Evolutionary conservation across 1,140 invertebrate genomes (phyloP).

Genomic region (Polyergus mexicanus): DNA sequence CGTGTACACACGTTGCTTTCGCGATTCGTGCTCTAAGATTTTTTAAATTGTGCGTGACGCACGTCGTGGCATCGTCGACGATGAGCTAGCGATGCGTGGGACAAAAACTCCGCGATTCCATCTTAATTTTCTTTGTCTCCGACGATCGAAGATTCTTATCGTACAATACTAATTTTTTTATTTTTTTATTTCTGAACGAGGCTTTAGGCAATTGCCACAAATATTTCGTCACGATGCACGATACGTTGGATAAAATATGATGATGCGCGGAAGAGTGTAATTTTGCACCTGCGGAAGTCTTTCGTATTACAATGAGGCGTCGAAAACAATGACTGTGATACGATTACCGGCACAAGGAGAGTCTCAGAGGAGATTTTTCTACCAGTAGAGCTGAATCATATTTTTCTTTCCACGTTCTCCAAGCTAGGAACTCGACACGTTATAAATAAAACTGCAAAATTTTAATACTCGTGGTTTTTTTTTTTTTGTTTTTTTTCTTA

Average conservation of each 20-base stretch:
- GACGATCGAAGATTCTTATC: background rate
- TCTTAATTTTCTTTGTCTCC: slow-evolving; percentile 2
- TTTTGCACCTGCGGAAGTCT: slow-evolving; percentile 54
- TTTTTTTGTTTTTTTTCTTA: background rate
- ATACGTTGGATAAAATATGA: slow-evolving; percentile 41
- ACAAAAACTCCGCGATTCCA: background rate
- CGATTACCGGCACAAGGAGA: slow-evolving; percentile 40
- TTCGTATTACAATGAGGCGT: slow-evolving; percentile 49
- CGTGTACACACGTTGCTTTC: background rate
- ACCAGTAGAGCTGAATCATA: background rate
- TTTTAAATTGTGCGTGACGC: slow-evolving; percentile 27
- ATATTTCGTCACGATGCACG: background rate
- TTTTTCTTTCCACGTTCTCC: slow-evolving; percentile 20
- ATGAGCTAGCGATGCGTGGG: background rate
- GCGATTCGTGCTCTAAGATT: background rate
- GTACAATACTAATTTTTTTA: background rate
- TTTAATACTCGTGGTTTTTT: background rate
- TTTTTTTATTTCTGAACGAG: background rate
- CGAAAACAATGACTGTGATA: slow-evolving; percentile 59
- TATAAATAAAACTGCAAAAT: background rate
- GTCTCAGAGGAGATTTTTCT: background rate
- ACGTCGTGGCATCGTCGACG: background rate
- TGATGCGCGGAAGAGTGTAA: slow-evolving; percentile 52
- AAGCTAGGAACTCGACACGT: background rate
- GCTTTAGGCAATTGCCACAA: background rate